These are phyloP conservation scores for Callocephalon fimbriatum DNA, from an alignment of 2,113 vertebrate species.

Conservation along the genomic window DNA sequence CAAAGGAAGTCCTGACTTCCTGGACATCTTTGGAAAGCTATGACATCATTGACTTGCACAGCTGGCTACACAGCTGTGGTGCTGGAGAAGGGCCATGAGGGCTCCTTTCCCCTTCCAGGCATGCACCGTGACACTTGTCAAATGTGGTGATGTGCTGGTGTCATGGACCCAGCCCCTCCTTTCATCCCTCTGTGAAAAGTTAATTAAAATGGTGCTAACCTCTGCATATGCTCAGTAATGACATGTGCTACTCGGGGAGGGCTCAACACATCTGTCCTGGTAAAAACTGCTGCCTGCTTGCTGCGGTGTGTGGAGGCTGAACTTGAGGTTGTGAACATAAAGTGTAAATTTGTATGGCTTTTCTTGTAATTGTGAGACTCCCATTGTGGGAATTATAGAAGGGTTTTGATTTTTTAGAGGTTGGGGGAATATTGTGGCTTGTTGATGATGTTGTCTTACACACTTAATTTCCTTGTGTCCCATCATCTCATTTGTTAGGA, in stretches of 20 bases:
- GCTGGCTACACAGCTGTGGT: not conserved
- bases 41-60: not conserved
- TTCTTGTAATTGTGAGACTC: not conserved
- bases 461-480: not conserved
- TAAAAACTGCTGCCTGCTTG: not conserved
- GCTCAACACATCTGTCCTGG: not conserved
- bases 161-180: not conserved
- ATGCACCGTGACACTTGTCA: not conserved
- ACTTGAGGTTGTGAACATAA: not conserved
- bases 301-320: accelerated
- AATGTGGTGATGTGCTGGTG: not conserved
- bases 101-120: not conserved
- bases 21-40: not conserved
- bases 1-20: not conserved
- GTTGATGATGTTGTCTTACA: not conserved
- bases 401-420: not conserved
- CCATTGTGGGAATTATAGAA: not conserved
- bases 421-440: accelerated
- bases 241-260: not conserved
- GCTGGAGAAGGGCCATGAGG: not conserved
- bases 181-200: not conserved
- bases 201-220: not conserved
- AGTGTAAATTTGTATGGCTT: not conserved
- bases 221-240: not conserved
- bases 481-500: not conserved